A percentile compares a stretch with the other conserved stretches of the same genome.
These are phyloP conservation scores for Venustaconcha ellipsiformis DNA, from an alignment of 1,140 invertebrate species.

Conservation along the genomic window DNA sequence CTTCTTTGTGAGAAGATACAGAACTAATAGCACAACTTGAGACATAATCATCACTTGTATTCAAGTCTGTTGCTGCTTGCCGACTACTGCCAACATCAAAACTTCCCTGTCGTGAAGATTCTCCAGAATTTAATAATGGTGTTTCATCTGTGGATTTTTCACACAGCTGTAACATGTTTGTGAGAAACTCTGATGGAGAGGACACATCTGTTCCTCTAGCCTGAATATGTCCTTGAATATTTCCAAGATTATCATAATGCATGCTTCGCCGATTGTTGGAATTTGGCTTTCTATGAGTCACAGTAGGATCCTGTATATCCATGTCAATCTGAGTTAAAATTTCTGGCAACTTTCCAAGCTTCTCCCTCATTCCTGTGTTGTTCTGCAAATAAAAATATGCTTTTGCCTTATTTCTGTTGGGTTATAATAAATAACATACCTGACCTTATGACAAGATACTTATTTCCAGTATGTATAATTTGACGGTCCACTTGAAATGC, in stretches of 20 bases:
- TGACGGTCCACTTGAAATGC: too few relatives aligned
- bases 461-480: too few relatives aligned
- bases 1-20: constrained; percentile 1
- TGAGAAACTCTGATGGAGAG: constrained; percentile 45
- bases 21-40: too few relatives aligned
- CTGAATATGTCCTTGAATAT: constrained; percentile 30
- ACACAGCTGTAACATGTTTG: constrained; percentile 45
- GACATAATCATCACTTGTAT: too few relatives aligned
- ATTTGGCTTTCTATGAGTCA: constrained; percentile 33
- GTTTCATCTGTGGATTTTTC: constrained; percentile 42
- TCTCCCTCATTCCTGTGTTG: constrained; percentile 40
- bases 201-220: constrained; percentile 10
- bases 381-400: too few relatives aligned
- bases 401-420: too few relatives aligned
- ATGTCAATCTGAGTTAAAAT: constrained; percentile 73
- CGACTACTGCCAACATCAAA: too few relatives aligned
- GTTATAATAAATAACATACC: too few relatives aligned
- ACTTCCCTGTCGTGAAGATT: too few relatives aligned
- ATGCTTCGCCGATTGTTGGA: constrained; percentile 45
- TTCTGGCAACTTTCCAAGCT: constrained; percentile 69
- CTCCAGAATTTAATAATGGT: constrained; percentile 12
- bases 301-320: constrained; percentile 69
- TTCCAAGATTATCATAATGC: constrained; percentile 56
- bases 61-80: too few relatives aligned
- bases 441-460: too few relatives aligned